Base-by-base conservation (phyloP, 2,888 invertebrate species). In the Cryptocephalus moraei region DNA sequence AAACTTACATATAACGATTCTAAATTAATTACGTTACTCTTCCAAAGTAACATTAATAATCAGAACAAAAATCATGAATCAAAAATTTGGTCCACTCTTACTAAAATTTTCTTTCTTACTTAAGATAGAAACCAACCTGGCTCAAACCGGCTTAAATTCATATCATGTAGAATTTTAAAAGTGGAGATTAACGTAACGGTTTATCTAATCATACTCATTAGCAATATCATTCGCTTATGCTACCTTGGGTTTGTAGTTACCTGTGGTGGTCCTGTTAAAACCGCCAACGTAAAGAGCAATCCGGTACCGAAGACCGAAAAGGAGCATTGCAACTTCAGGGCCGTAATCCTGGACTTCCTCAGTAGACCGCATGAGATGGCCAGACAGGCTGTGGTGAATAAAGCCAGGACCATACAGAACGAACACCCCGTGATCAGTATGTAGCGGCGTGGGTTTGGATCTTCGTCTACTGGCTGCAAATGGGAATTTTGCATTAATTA, bases 281-380 rank as follows among this genome's bases (percentile, higher is more conserved):
- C 69, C 32, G 76, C 76, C 48, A 75, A 62, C 44, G 74, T 60
- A 59, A 76, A 76, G 45, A 75, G 79, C 6, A 81, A 75, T 78
- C 86, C 86, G 43, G 83, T 79, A 61, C 84, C 82, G 36, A 83
- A 79, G 47, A 85, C 72, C 10, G 84, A 80, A 1, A 80, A 74
- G 59, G 82, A 81, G 62, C 81, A 82, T 63, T 84, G 84, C 57
- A 83, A 71, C 68, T 84, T 83, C 43, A 84, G 71, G 65, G 81
- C 81, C 53, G 79, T 76, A 36, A 81, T 67, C 62, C 80, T 80
- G 49, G 74, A 75, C 38, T 71, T 71, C 54, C 72, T 71, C 42
- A 71, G 68, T 56, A 73, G 68, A 73, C 76, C 75, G 53, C 74
- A 73, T 8, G 72, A 68, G 8, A 72, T 63, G 11, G 52, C 53